Evolutionary conservation across 1,140 invertebrate genomes (phyloP).

Genomic region (Apis cerana): DNA sequence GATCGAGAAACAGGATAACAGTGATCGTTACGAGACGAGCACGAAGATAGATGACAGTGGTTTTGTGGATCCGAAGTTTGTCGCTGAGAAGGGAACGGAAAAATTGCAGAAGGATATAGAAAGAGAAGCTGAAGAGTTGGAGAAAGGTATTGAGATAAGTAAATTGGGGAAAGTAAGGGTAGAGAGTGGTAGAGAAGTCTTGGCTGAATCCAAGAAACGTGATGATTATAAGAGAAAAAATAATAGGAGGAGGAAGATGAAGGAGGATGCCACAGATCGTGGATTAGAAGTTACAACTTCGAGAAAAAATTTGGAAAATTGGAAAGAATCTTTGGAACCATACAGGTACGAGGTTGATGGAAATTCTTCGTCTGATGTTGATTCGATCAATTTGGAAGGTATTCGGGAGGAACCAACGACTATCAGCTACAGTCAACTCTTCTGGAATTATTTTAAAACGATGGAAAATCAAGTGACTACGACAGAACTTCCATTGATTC

Average conservation of each 20-base stretch:
- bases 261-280: not conserved
- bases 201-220: not conserved
- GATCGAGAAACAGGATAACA: constrained; percentile 53
- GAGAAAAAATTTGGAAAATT: not conserved
- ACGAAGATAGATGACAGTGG: not conserved
- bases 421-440: constrained; percentile 53
- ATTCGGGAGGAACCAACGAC: constrained; percentile 33
- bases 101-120: constrained; percentile 71
- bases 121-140: constrained; percentile 62
- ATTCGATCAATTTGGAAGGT: not conserved
- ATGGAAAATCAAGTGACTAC: constrained; percentile 46
- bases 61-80: constrained; percentile 61
- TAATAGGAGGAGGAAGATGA: not conserved
- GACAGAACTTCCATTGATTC: not conserved
- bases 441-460: constrained; percentile 70
- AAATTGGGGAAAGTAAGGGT: not conserved
- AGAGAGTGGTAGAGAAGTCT: not conserved
- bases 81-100: constrained; percentile 62
- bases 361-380: not conserved
- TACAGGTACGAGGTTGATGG: not conserved
- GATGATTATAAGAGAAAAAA: constrained; percentile 8
- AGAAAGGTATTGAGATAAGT: constrained; percentile 54
- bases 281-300: not conserved
- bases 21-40: constrained; percentile 23
- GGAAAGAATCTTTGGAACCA: not conserved